Evolutionary conservation across 2,113 vertebrate genomes (phyloP).

Genomic region (Thymallus thymallus): DNA sequence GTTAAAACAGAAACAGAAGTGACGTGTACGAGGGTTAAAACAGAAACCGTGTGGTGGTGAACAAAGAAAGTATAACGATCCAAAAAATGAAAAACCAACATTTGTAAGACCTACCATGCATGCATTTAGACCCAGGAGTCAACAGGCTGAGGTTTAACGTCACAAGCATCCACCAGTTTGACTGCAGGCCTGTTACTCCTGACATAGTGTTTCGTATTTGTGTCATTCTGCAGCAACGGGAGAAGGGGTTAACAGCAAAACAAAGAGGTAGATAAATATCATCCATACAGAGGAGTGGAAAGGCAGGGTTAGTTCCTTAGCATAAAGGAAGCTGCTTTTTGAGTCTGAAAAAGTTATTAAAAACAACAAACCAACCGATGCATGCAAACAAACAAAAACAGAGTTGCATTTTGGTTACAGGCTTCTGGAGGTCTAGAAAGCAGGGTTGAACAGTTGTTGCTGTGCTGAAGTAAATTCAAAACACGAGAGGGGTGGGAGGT

Average conservation of each 20-base stretch:
- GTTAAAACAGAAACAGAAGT: neutral
- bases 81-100: constrained; percentile 22
- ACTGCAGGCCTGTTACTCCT: constrained; percentile 97
- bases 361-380: constrained; percentile 2
- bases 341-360: neutral
- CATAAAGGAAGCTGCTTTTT: neutral
- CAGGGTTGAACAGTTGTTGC: neutral
- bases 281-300: constrained; percentile 49
- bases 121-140: constrained; percentile 99
- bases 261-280: constrained; percentile 63
- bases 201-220: constrained; percentile 96
- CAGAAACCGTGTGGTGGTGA: neutral
- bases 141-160: constrained; percentile 97
- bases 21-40: constrained; percentile 20
- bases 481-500: neutral
- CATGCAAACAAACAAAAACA: constrained; percentile 17
- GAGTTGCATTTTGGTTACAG: neutral
- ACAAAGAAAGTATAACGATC: constrained; percentile 22
- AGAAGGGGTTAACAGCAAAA: constrained; percentile 71
- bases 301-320: constrained; percentile 70
- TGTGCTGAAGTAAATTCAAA: constrained; percentile 6
- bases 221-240: constrained; percentile 89
- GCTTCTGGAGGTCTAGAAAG: neutral
- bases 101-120: constrained; percentile 89
- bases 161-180: constrained; percentile 98